A percentile compares a stretch with the other conserved stretches of the same genome.
Conservation (phyloP, 2,888 invertebrate genomes). For the Onthophagus sagittarius region DNA sequence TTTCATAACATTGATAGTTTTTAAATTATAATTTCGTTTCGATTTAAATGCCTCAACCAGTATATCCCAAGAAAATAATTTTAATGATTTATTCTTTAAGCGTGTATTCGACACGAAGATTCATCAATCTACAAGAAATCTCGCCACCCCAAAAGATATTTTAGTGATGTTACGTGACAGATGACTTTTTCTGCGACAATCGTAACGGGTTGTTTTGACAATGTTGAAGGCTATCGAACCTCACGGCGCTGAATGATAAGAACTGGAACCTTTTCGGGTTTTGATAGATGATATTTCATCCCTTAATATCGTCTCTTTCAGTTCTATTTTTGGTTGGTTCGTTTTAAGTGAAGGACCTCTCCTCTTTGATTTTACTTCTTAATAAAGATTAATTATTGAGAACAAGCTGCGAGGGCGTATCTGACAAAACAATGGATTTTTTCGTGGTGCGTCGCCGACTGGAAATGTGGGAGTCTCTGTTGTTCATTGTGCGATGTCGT, state of each 20-base stretch:
- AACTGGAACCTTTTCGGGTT: neutral
- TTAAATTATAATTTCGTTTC: too few species aligned
- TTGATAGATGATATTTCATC: neutral
- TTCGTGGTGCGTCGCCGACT: neutral
- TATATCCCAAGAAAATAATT: too few species aligned
- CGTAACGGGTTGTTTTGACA: neutral
- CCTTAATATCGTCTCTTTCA: neutral
- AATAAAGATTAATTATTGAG: neutral
- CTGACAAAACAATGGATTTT: constrained; percentile 20
- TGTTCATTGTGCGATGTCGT: constrained; percentile 1
- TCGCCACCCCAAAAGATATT: neutral
- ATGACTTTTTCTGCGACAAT: neutral
- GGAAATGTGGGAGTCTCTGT: constrained; percentile 20
- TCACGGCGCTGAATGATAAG: neutral
- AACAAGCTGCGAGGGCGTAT: neutral
- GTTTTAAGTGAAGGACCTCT: neutral
- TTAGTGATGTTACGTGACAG: neutral
- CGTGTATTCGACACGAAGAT: neutral
- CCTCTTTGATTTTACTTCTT: neutral
- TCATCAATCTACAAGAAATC: neutral
- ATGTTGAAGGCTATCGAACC: too few species aligned
- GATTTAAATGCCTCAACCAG: too few species aligned
- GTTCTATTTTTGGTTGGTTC: neutral
- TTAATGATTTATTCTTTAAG: neutral
- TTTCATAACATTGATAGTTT: too few species aligned